phyloP scores from a whole-genome alignment of 1,140 invertebrate species.

The Pentalonia nigronervosa region DNA sequence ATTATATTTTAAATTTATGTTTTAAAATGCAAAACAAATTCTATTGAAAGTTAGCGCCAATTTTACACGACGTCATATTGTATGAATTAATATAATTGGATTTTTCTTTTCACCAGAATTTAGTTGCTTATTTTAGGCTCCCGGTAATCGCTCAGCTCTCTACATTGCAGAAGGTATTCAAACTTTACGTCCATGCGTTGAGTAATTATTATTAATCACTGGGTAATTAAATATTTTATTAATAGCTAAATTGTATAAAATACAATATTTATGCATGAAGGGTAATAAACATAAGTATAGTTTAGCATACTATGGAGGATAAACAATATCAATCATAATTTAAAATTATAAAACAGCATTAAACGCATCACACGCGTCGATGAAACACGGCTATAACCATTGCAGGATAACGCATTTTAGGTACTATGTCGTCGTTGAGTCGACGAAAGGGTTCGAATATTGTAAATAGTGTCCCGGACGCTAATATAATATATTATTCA shows the following conservation, averaged over 20 bases:
- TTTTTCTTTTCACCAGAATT: not conserved
- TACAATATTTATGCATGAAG: not conserved
- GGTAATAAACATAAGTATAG: constrained; percentile 20
- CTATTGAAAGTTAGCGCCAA: not conserved
- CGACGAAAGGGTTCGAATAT: not conserved
- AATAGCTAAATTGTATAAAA: not conserved
- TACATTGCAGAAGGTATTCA: not conserved
- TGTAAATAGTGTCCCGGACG: not conserved
- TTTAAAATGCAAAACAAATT: not conserved
- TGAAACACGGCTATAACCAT: not conserved
- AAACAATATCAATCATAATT: constrained; percentile 20
- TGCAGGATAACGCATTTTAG: not conserved
- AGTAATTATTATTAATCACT: not conserved
- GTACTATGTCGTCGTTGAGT: not conserved
- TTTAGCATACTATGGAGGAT: not conserved
- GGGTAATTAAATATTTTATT: not conserved
- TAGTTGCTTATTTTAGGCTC: not conserved
- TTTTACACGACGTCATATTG: not conserved
- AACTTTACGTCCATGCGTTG: not conserved
- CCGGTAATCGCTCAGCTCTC: not conserved
- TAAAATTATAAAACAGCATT: not conserved
- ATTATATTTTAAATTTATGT: not conserved
- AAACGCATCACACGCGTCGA: not conserved
- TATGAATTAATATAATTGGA: not conserved
- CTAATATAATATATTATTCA: constrained; percentile 12